phyloP scores from a whole-genome alignment of 2,113 vertebrate genomes.

The Chascanopsetta lugubris region DNA sequence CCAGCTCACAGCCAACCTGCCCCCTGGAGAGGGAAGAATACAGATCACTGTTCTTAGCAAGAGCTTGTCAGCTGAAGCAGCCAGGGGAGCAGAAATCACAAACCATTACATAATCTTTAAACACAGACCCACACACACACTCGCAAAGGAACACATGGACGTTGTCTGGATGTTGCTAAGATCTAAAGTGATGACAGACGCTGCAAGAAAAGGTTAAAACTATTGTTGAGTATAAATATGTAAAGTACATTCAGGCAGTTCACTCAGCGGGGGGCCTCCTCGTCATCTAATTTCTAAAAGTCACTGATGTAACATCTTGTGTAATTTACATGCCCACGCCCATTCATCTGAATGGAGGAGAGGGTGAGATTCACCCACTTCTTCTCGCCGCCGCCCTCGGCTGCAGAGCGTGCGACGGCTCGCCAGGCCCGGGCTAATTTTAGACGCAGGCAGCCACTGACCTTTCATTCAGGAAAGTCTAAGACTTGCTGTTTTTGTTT shows the following conservation, averaged over 20 bases:
- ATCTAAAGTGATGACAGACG: slow-evolving; percentile 2
- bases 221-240: slow-evolving; percentile 18
- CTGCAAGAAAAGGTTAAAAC: not conserved
- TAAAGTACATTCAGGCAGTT: not conserved
- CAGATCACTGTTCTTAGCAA: slow-evolving; percentile 35
- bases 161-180: not conserved
- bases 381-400: not conserved
- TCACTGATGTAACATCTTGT: not conserved
- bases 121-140: slow-evolving; percentile 6
- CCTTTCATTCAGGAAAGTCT: slow-evolving; percentile 55
- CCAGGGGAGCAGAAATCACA: slow-evolving; percentile 49
- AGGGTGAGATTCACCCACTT: not conserved
- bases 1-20: slow-evolving; percentile 49
- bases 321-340: not conserved
- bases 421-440: slow-evolving; percentile 39
- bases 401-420: not conserved
- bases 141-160: not conserved
- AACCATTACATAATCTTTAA: slow-evolving; percentile 49
- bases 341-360: not conserved
- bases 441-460: slow-evolving; percentile 45
- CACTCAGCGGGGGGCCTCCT: no score
- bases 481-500: slow-evolving; percentile 28
- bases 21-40: slow-evolving; percentile 47
- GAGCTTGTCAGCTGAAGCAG: slow-evolving; percentile 45
- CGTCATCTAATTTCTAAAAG: slow-evolving; percentile 2